Conservation (phyloP, 2,888 invertebrate species). For the Trisateles emortualis region DNA sequence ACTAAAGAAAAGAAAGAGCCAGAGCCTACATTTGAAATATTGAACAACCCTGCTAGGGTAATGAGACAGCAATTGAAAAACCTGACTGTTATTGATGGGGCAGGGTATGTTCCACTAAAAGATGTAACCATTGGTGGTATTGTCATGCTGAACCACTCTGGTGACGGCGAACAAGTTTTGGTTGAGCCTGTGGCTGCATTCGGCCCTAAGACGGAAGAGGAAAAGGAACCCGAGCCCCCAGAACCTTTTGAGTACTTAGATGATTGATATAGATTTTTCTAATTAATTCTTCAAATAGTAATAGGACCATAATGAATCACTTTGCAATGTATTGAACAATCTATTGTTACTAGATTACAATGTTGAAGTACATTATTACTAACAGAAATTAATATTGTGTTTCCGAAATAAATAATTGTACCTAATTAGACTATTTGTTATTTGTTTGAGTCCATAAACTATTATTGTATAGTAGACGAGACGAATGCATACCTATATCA, state of each 20-base stretch:
- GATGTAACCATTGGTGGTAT: slow-evolving; percentile 98
- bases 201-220: slow-evolving; percentile 96
- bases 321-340: slow-evolving; percentile 68
- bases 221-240: slow-evolving; percentile 98
- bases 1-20: slow-evolving; percentile 92
- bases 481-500: too few species aligned
- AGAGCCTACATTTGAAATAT: slow-evolving; percentile 96
- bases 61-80: slow-evolving; percentile 96
- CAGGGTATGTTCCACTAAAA: slow-evolving; percentile 94
- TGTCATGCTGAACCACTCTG: slow-evolving; percentile 96
- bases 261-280: slow-evolving; percentile 85
- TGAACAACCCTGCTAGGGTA: slow-evolving; percentile 97
- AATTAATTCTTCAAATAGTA: slow-evolving; percentile 55
- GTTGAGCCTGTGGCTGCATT: slow-evolving; percentile 97
- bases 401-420: slow-evolving; percentile 58
- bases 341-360: slow-evolving; percentile 60
- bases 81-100: slow-evolving; percentile 92
- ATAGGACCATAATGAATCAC: slow-evolving; percentile 60
- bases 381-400: slow-evolving; percentile 66
- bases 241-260: slow-evolving; percentile 99
- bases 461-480: too few species aligned
- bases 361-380: slow-evolving; percentile 68
- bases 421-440: slow-evolving; percentile 26
- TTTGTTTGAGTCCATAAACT: background rate
- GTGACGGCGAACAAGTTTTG: slow-evolving; percentile 93